Evolutionary conservation across 2,888 invertebrate species (phyloP), one percentile per base, ranked within the genome.

Genomic region (Beris morrisii): DNA sequence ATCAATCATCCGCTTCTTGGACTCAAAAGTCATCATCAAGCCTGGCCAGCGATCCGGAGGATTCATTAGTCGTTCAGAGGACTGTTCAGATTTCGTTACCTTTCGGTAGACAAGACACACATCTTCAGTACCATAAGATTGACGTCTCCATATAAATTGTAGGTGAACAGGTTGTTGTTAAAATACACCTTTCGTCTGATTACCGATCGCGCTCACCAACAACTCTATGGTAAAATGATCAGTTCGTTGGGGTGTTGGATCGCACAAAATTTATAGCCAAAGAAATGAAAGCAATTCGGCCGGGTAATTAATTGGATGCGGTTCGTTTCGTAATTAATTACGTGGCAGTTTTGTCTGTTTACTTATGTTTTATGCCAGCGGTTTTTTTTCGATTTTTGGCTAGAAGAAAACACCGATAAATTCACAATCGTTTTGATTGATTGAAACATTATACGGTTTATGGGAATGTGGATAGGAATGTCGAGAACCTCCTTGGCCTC

Each of bases 1-100:
- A 65, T 65, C 58, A 65, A 65, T 65, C 65, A 57, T 52, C 65
- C 7, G 54, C 15, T 38, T n/a, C 22, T 54, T 54, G 38, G n/a
- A 13, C 43, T 61, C 13, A 6, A 13, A 53, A 11, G 12, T n/a
- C 52, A 52, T 32, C 12, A n/a, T 12, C 15, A 11, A 38, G 12
- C 13, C 22, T 6, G 31, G 7, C 15, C 9, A 38, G 28, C 22
- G 22, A 22, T 22, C 22, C 22, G 22, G 43, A 38, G n/a, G 38
- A 50, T 61, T 61, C 50, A 61, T 61, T 61, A 38, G 50, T 50
- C 61, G 50, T 28, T 43, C 38, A 61, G 50, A 61, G 38, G 61
- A 61, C 50, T 50, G 4, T 52, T 31, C 5, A 15, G 38, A 61
- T 52, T 61, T 50, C 50, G 28, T 52, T 50, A 38, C 13, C 38